Conservation (phyloP, 2,888 invertebrate species). For the Timema podura region DNA sequence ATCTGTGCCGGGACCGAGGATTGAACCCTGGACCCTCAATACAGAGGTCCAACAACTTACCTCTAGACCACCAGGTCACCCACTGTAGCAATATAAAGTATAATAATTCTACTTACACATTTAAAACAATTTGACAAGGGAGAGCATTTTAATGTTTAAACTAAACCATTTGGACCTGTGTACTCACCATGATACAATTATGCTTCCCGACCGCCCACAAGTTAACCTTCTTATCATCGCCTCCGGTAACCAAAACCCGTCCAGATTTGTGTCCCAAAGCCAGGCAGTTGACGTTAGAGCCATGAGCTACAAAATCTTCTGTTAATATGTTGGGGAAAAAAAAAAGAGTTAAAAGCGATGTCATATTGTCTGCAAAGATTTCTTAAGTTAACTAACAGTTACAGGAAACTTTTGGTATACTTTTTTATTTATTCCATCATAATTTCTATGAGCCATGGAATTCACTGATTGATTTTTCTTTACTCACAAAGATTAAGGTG, state of each 20-base stretch:
- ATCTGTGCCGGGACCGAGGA: too few species aligned
- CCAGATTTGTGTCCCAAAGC: constrained; percentile 89
- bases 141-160: too few species aligned
- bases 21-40: too few species aligned
- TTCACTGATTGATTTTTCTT: too few species aligned
- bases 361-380: constrained; percentile 67
- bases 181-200: constrained; percentile 83
- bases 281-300: constrained; percentile 79
- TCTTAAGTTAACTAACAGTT: constrained; percentile 52
- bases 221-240: constrained; percentile 96
- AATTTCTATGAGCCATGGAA: not conserved
- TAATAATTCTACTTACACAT: too few species aligned
- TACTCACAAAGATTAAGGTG: too few species aligned
- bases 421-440: not conserved
- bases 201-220: constrained; percentile 94
- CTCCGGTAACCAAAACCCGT: constrained; percentile 87
- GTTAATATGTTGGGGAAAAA: constrained; percentile 40
- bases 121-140: too few species aligned
- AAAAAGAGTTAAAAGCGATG: constrained; percentile 31
- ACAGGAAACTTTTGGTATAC: not conserved
- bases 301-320: constrained; percentile 86
- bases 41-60: too few species aligned
- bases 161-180: too few species aligned
- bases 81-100: too few species aligned
- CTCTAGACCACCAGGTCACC: too few species aligned